Conservation (phyloP, 2,113 vertebrate species). For the Muntiacus reevesi region DNA sequence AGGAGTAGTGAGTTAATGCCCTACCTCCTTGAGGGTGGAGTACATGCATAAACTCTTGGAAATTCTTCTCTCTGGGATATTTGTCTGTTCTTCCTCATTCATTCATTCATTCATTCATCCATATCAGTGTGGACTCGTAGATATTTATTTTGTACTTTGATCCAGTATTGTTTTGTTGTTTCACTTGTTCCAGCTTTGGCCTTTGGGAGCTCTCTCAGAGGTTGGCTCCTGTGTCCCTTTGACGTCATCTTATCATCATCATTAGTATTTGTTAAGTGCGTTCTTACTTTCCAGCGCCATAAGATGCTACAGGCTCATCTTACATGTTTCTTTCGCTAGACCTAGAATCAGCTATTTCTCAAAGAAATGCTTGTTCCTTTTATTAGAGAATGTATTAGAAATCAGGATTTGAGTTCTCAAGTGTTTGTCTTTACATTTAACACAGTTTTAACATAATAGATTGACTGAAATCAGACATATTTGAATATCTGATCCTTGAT, state of each 20-base stretch:
- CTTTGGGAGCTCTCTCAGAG: neutral
- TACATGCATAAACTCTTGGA: neutral
- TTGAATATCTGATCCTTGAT: neutral
- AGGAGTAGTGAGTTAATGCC: neutral
- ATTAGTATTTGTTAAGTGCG: neutral
- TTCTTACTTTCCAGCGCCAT: neutral
- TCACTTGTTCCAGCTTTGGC: neutral
- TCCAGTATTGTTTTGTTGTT: neutral
- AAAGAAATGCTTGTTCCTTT: neutral
- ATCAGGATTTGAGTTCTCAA: neutral
- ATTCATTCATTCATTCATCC: neutral
- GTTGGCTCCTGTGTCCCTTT: neutral
- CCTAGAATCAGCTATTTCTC: neutral
- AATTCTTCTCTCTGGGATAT: neutral
- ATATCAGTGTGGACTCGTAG: neutral
- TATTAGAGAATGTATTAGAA: neutral
- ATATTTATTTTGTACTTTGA: conserved; percentile 31
- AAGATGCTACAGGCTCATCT: neutral
- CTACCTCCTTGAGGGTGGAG: neutral
- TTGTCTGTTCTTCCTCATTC: neutral
- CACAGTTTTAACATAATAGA: neutral
- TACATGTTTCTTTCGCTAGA: neutral
- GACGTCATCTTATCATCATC: neutral
- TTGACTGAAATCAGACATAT: neutral
- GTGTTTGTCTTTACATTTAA: neutral